Conservation (phyloP, 2,113 vertebrate genomes). For the Microtus montanus region DNA sequence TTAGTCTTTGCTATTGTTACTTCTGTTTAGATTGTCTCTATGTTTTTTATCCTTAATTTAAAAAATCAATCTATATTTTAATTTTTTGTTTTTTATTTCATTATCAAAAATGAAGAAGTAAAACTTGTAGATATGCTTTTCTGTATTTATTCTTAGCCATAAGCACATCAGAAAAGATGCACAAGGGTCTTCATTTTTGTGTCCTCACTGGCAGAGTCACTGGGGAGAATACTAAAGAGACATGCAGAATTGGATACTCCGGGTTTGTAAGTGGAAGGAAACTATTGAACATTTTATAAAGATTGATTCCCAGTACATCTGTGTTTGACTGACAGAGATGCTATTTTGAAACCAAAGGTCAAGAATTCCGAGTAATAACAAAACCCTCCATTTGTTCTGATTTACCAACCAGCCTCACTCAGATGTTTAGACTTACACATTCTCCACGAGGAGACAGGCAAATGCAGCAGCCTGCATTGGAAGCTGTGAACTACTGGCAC, state of each 20-base stretch:
- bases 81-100: not conserved
- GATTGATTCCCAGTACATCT: not conserved
- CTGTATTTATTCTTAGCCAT: not conserved
- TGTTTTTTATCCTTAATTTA: not conserved
- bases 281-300: not conserved
- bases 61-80: not conserved
- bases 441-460: not conserved
- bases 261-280: not conserved
- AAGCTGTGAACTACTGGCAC: not conserved
- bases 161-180: not conserved
- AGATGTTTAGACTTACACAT: not conserved
- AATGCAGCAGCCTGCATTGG: not conserved
- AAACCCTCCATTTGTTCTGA: not conserved
- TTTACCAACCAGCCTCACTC: not conserved
- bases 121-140: not conserved
- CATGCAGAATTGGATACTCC: not conserved
- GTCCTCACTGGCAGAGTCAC: not conserved
- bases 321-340: slow-evolving; percentile 37
- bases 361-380: slow-evolving; percentile 24
- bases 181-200: not conserved
- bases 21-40: not conserved
- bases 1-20: not conserved
- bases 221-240: not conserved
- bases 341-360: not conserved
- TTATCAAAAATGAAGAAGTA: not conserved